Evolutionary conservation across 1,140 invertebrate species (phyloP).

Genomic region (Drosophila tsacasi): DNA sequence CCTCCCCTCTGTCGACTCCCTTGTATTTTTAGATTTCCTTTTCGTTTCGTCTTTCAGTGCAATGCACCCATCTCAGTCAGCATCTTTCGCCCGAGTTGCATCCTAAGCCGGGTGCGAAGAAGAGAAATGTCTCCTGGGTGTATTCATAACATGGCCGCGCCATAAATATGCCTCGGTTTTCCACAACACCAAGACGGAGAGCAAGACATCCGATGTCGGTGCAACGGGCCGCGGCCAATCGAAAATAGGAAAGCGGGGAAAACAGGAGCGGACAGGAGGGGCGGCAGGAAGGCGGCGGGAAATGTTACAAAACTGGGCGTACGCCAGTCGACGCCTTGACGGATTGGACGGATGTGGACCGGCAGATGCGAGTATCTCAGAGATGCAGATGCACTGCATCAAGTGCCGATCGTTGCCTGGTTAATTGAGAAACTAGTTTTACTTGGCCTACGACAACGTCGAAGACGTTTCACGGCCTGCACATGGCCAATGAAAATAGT

Average conservation of each 20-base stretch:
- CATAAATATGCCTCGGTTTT: slow-evolving; percentile 75
- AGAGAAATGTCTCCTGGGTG: slow-evolving; percentile 83
- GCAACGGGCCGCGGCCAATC: slow-evolving; percentile 58
- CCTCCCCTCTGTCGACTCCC: not conserved
- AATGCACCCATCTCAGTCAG: slow-evolving; percentile 50
- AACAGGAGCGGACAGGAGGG: slow-evolving; percentile 18
- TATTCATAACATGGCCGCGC: slow-evolving; percentile 80
- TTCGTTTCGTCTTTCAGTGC: slow-evolving; percentile 58
- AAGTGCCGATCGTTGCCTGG: slow-evolving; percentile 40
- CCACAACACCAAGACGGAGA: slow-evolving; percentile 18
- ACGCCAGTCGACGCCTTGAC: slow-evolving; percentile 71
- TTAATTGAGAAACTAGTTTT: slow-evolving; percentile 83
- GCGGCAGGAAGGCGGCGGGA: not conserved
- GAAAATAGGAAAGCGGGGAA: slow-evolving; percentile 35
- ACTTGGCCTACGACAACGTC: slow-evolving; percentile 24
- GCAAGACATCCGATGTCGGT: slow-evolving; percentile 69
- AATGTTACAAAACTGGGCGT: slow-evolving; percentile 65
- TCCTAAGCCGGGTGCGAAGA: slow-evolving; percentile 66
- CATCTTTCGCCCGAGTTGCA: slow-evolving; percentile 32
- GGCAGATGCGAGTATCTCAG: slow-evolving; percentile 35
- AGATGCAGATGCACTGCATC: slow-evolving; percentile 37
- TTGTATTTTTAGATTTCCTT: slow-evolving; percentile 61
- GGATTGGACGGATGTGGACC: slow-evolving; percentile 77
- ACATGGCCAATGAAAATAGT: slow-evolving; percentile 12
- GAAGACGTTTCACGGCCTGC: slow-evolving; percentile 29